A percentile compares a stretch with the other conserved stretches of the same genome.
These are phyloP conservation scores for Felis chaus DNA, from an alignment of 2,113 vertebrate genomes.

Conservation along the genomic window DNA sequence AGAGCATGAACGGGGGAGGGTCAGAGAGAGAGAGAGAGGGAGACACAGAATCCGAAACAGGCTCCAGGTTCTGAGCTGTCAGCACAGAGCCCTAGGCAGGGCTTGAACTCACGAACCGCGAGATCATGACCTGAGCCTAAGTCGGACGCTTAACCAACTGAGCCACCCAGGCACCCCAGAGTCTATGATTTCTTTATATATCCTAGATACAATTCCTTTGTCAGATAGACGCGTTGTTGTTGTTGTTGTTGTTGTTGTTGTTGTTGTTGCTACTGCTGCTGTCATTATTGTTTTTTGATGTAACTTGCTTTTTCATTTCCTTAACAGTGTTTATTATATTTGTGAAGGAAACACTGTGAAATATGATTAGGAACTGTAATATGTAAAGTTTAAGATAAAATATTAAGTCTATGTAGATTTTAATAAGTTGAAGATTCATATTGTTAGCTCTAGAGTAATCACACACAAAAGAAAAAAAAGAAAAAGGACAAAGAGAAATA, in stretches of 20 bases:
- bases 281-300: not conserved
- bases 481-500: not conserved
- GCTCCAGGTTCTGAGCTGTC: too few species aligned
- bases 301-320: not conserved
- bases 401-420: not conserved
- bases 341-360: not conserved
- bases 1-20: too few species aligned
- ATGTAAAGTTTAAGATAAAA: not conserved
- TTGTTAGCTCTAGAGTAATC: not conserved
- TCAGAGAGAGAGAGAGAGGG: too few species aligned
- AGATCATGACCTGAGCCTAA: too few species aligned
- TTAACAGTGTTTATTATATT: not conserved
- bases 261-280: not conserved
- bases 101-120: accelerated
- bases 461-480: not conserved
- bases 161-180: not conserved
- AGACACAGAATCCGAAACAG: too few species aligned
- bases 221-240: not conserved
- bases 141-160: too few species aligned
- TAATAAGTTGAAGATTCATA: not conserved
- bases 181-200: not conserved
- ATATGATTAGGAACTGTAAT: not conserved
- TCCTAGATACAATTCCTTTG: not conserved
- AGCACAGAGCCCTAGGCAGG: too few species aligned
- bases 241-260: not conserved